phyloP scores from a whole-genome alignment of 1,140 invertebrate species.

The Triops cancriformis region DNA sequence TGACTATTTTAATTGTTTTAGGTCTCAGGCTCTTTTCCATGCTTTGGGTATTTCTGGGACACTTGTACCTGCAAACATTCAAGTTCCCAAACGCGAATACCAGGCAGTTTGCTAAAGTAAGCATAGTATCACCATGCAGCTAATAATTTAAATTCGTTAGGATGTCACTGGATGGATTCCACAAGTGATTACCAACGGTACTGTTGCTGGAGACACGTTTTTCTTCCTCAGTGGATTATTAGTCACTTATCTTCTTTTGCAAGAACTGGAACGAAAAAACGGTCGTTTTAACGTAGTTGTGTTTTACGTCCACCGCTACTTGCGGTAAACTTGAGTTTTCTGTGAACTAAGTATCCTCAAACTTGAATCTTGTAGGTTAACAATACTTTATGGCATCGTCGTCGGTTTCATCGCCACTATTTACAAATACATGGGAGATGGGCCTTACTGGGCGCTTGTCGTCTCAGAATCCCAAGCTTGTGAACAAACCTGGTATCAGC shows the following conservation, averaged over 20 bases:
- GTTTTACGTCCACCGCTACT: slow-evolving; percentile 28
- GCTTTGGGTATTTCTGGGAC: slow-evolving; percentile 22
- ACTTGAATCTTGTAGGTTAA: slow-evolving; percentile 39
- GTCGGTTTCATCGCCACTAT: slow-evolving; percentile 23
- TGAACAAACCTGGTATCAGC: slow-evolving; percentile 46
- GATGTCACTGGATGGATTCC: not conserved
- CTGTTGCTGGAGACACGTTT: slow-evolving; percentile 23
- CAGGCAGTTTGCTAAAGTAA: not conserved
- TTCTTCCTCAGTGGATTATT: slow-evolving; percentile 25
- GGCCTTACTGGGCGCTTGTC: slow-evolving; percentile 23
- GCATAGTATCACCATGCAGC: slow-evolving; percentile 46
- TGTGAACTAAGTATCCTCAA: not conserved
- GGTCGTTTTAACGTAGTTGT: slow-evolving; percentile 27
- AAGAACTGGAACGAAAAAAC: slow-evolving; percentile 24
- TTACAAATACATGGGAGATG: slow-evolving; percentile 13
- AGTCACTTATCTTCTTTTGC: slow-evolving; percentile 25
- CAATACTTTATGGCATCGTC: slow-evolving; percentile 21
- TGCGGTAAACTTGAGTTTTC: slow-evolving; percentile 22
- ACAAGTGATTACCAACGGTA: slow-evolving; percentile 22
- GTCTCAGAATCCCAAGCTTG: slow-evolving; percentile 45
- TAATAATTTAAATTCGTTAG: not conserved
- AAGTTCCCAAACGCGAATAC: not conserved
- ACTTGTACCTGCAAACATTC: not conserved
- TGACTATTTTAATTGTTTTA: no score
- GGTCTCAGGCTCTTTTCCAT: slow-evolving; percentile 24